Evolutionary conservation across 1,140 invertebrate genomes (phyloP).

Genomic region (Orchestia grillus): DNA sequence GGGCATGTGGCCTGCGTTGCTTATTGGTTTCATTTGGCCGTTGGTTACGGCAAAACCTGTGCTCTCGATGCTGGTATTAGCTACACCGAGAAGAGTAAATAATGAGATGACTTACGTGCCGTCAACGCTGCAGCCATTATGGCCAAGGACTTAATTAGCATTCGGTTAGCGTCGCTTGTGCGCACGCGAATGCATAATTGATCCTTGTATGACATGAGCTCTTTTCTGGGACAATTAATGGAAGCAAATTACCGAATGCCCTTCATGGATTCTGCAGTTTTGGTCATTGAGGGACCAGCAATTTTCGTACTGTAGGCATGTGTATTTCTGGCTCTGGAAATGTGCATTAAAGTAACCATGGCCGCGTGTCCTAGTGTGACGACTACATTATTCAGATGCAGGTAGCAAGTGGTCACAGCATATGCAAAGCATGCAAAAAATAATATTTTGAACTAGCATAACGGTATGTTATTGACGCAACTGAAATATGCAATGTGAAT

Average conservation of each 20-base stretch:
- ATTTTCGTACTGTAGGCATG: not conserved
- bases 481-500: not conserved
- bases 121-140: not conserved
- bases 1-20: constrained; percentile 7
- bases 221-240: not conserved
- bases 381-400: not conserved
- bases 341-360: not conserved
- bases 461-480: not conserved
- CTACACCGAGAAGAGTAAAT: not conserved
- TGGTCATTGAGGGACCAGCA: not conserved
- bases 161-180: not conserved
- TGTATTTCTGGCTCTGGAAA: not conserved
- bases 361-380: not conserved
- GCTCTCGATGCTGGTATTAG: constrained; percentile 14
- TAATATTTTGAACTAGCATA: not conserved
- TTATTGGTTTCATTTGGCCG: not conserved
- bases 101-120: not conserved
- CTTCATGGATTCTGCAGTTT: not conserved
- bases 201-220: not conserved
- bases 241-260: not conserved
- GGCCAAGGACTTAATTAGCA: not conserved
- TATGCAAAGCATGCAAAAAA: not conserved
- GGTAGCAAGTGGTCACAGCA: not conserved
- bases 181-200: not conserved
- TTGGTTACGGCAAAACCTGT: not conserved